These are phyloP conservation scores for Xanthorhoe spadicearia DNA, from an alignment of 2,888 invertebrate genomes.

Conservation along the genomic window DNA sequence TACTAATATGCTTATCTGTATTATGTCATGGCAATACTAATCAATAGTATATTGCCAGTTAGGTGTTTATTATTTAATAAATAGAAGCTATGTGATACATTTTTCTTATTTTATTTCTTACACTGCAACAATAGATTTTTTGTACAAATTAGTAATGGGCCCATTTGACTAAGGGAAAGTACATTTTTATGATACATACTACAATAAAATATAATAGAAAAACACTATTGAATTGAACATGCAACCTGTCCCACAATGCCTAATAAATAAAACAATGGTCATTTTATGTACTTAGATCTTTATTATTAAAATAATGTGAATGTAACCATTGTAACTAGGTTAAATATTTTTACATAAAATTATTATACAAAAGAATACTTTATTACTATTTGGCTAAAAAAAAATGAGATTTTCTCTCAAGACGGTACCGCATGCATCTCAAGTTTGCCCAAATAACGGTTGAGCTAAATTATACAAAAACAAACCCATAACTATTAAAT, in stretches of 20 bases:
- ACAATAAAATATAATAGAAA: no score
- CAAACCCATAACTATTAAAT: background rate
- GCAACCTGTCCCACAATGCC: no score
- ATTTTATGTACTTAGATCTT: constrained; percentile 16
- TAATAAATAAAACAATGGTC: background rate
- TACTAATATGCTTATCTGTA: constrained; percentile 73
- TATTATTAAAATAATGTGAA: constrained; percentile 23
- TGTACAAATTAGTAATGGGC: no score
- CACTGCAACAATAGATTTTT: no score
- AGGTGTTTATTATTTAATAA: constrained; percentile 73
- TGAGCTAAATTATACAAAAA: background rate
- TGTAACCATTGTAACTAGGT: constrained; percentile 6
- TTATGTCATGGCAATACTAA: constrained; percentile 36
- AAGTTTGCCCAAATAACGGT: background rate
- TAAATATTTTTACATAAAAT: constrained; percentile 34
- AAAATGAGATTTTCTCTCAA: constrained; percentile 35
- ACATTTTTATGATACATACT: no score
- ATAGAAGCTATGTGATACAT: constrained; percentile 59
- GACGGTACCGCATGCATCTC: background rate
- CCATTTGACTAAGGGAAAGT: no score
- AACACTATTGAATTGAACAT: no score
- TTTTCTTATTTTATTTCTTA: constrained; percentile 36
- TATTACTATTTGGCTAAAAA: constrained; percentile 34
- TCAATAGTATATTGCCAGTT: constrained; percentile 45
- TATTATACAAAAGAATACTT: constrained; percentile 41